Evolutionary conservation across 30 jellyfish, hydroid and myxozoan species (phyloP), one percentile per base, ranked within the genome.

Genomic region (Morbakka virulenta): DNA sequence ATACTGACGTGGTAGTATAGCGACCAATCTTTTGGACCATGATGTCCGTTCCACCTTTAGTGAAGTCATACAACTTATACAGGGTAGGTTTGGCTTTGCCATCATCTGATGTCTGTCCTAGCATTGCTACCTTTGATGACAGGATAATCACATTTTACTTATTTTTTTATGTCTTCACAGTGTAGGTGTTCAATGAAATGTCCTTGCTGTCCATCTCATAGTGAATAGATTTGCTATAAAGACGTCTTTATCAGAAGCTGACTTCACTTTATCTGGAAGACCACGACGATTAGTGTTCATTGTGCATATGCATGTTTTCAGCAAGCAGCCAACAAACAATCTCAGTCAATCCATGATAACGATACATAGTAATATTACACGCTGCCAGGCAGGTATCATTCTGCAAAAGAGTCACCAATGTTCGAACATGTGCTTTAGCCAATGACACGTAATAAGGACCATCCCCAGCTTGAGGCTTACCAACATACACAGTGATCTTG

Each of bases 1-100:
- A 0, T 24, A 20, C 21, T 6, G 86, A 70, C 63, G 61, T 76
- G 0, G 57, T 25, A 31, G 86, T 17, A 35, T 27, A 76, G 75
- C 31, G 21, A 21, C 76, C 85, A 21, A 50, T 73, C 32, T 73
- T 48, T 0, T 0, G 68, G 31, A 48, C 85, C 31, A 73, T 82
- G 6, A 28, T 41, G 28, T 78, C 89, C 24, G 87, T 66, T 4
- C 89, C 87, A 14, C 87, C 80, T 31, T 67, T 78, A 4, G 89
- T 78, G 50, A 65, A 65, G 26, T 78, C 89, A 35, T 78, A 65
- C 26, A 78, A 66, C 21, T 67, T 78, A 22, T 64, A 78, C 77
- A 78, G 27, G n/a, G 87, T 86, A 65, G 76, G 52, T 50, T 66
- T 67, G 22, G 65, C 87, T 26, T 78, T 41, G 21, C 51, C 79